A percentile compares a stretch with the other conserved stretches of the same genome.
These are phyloP conservation scores for Thera obeliscata DNA, from an alignment of 2,888 invertebrate species.

Conservation along the genomic window DNA sequence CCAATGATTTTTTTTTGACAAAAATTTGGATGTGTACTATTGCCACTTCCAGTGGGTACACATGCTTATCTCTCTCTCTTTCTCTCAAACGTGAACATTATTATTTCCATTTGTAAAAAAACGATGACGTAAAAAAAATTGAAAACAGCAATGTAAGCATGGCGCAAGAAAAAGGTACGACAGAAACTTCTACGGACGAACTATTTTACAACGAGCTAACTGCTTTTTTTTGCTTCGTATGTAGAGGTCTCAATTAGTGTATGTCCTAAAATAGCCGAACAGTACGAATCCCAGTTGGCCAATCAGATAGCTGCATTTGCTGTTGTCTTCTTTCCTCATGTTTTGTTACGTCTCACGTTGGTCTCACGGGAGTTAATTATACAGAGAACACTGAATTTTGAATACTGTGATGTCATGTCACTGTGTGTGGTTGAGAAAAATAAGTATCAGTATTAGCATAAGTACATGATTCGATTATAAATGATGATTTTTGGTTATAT, in stretches of 20 bases:
- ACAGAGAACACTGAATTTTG: too few species aligned
- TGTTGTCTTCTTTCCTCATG: slow-evolving; percentile 5
- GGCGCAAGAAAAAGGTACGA: too few species aligned
- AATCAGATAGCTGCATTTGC: slow-evolving; percentile 1
- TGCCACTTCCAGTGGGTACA: too few species aligned
- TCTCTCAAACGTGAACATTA: neutral
- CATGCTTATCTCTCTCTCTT: too few species aligned
- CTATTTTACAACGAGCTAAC: neutral
- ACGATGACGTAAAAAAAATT: too few species aligned
- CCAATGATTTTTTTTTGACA: too few species aligned
- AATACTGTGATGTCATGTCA: neutral
- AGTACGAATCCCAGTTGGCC: slow-evolving; percentile 5
- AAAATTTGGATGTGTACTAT: too few species aligned
- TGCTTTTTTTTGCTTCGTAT: neutral
- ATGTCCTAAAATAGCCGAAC: neutral
- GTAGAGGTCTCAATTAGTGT: neutral
- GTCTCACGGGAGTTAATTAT: neutral
- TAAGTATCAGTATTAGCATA: neutral
- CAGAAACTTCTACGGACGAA: neutral
- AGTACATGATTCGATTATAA: neutral
- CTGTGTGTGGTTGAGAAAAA: neutral
- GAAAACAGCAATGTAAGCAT: too few species aligned
- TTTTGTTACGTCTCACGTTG: too few species aligned
- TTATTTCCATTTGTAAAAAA: slow-evolving; percentile 3
- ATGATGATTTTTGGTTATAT: neutral